A percentile compares a stretch with the other conserved stretches of the same genome.
phyloP scores from a whole-genome alignment of 2,113 vertebrate genomes.

The Bubo scandiacus region DNA sequence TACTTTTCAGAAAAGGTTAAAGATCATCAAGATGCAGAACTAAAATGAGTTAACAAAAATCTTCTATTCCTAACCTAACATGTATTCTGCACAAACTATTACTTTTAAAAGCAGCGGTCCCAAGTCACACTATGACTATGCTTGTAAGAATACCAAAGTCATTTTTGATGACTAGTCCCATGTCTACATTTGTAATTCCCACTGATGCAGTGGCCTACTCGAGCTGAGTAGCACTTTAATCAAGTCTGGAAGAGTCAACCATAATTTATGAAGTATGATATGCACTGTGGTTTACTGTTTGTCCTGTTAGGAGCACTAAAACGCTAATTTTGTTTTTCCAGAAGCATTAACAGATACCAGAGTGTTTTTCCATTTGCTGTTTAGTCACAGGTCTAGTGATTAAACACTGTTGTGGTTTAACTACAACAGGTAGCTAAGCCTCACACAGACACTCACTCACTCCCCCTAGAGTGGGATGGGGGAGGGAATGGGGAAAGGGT shows the following conservation, averaged over 20 bases:
- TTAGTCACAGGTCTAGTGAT: background rate
- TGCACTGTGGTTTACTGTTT: background rate
- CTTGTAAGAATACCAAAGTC: background rate
- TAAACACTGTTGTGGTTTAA: background rate
- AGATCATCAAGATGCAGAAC: background rate
- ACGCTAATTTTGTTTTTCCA: background rate
- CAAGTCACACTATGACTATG: background rate
- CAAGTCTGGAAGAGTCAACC: background rate
- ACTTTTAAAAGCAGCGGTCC: background rate
- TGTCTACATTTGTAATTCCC: background rate
- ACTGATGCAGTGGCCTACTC: background rate
- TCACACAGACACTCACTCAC: background rate
- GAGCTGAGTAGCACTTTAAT: background rate
- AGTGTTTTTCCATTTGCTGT: background rate
- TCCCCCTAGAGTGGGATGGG: background rate
- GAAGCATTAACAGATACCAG: background rate
- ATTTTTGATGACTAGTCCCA: background rate
- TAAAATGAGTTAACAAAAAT: background rate
- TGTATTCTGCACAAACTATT: background rate
- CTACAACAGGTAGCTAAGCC: background rate
- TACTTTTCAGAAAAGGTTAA: background rate
- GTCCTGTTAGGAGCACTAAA: background rate
- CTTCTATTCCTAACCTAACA: background rate
- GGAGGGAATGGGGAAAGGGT: rapidly evolving
- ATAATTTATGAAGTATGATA: background rate